Evolutionary conservation across 2,888 invertebrate genomes (phyloP), one percentile per base, ranked within the genome.

Genomic region (Fragum fragum): DNA sequence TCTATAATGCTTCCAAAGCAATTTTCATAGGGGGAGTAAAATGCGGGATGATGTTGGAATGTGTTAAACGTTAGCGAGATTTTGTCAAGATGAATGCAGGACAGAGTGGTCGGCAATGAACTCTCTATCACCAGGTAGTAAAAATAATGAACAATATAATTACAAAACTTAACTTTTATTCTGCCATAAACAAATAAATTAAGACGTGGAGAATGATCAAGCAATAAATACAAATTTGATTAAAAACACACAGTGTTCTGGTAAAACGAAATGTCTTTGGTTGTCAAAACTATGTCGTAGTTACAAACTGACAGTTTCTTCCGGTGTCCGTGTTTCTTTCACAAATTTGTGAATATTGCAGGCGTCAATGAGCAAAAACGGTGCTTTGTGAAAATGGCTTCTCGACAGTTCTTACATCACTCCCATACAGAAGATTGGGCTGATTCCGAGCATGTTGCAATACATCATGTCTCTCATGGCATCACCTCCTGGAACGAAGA

Each of bases 131-230:
- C n/a, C n/a, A 36, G 32, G 32, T 36, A 6, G 32, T 36, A 28
- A 2, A 28, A 23, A 57, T 26, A 26, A 57, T 16, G 21, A 26
- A 26, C 14, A 16, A 1, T 32, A 18, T 16, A 18, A 32, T n/a
- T 63, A 36, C n/a, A 63, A 63, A 63, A 63, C 63, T 63, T 63
- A 63, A 63, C 63, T 63, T 63, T 63, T 32, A 63, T 63, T 63
- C 28, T 36, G 57, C 57, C 26, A 18, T 7, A 28, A 63, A 63
- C 6, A 63, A 63, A 63, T 63, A 63, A 63, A 63, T 63, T 1
- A 63, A 36, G n/a, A 32, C 59, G 32, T 28, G 36, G 28, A 63
- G 32, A 63, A 57, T 28, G 16, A 14, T 21, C 16, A 5, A 9
- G 14, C 47, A 47, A 47, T 14, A 47, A n/a, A 47, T 18, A 47